A percentile compares a stretch with the other conserved stretches of the same genome.
Evolutionary conservation across 2,888 invertebrate species (phyloP).

Genomic region (Trissoscelio sp.): DNA sequence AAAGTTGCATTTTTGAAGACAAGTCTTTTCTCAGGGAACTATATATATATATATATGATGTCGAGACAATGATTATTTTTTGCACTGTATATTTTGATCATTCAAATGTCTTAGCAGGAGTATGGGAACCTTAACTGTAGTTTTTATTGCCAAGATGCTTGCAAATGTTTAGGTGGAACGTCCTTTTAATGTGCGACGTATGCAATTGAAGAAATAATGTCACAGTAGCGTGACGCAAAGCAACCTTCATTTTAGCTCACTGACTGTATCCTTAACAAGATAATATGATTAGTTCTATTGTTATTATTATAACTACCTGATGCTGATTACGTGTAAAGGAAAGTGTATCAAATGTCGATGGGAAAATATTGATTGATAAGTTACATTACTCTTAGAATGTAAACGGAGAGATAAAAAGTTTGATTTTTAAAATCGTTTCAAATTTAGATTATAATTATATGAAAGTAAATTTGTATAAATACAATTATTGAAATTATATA

Average conservation of each 20-base stretch:
- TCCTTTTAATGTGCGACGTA: slow-evolving; percentile 20
- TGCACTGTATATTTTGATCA: not conserved
- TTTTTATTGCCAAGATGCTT: slow-evolving; percentile 4
- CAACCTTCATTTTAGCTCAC: slow-evolving; percentile 30
- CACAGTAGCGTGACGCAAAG: slow-evolving; percentile 38
- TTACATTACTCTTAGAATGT: no score
- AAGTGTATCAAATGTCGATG: not conserved
- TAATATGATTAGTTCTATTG: slow-evolving; percentile 32
- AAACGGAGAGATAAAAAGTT: no score
- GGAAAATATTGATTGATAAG: not conserved
- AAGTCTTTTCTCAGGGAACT: not conserved
- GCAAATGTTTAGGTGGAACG: slow-evolving; percentile 24
- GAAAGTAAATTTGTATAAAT: no score
- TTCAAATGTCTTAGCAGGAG: not conserved
- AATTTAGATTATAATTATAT: no score
- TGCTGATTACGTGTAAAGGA: not conserved
- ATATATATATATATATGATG: no score
- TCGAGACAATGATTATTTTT: not conserved
- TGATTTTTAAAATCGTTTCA: no score
- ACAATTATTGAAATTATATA: no score
- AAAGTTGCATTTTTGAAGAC: not conserved
- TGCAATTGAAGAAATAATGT: slow-evolving; percentile 29
- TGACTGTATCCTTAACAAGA: slow-evolving; percentile 31
- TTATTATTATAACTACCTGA: slow-evolving; percentile 5
- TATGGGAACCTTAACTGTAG: slow-evolving; percentile 4